Evolutionary conservation across 2,888 invertebrate species (phyloP).

Genomic region (Drosophila buzzatii): DNA sequence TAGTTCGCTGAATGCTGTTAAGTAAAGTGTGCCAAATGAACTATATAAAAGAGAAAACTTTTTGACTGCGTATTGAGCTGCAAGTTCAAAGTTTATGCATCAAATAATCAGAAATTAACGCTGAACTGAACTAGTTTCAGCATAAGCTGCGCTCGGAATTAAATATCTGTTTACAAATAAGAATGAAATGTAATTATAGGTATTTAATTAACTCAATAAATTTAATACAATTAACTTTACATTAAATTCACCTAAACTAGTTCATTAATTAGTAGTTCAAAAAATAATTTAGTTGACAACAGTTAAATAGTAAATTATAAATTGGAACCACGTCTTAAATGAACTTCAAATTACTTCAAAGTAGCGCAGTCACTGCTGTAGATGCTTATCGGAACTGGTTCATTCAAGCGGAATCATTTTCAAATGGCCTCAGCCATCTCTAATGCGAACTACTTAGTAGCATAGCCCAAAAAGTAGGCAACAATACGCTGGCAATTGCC

Average conservation of each 20-base stretch:
- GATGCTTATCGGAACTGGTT: constrained; percentile 3
- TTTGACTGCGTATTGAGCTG: background rate
- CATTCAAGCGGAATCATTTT: background rate
- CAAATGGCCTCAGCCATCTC: constrained; percentile 18
- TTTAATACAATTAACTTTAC: no score
- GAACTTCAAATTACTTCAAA: background rate
- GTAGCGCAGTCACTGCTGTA: background rate
- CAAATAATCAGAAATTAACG: background rate
- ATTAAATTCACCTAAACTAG: no score
- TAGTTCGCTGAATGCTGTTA: constrained; percentile 13
- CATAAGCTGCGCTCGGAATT: background rate
- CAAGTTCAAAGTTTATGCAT: constrained; percentile 1
- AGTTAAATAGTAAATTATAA: background rate
- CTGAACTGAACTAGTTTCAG: constrained; percentile 8
- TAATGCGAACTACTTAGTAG: constrained; percentile 21
- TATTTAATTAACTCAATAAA: no score
- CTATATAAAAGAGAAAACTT: background rate
- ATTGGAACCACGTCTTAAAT: background rate
- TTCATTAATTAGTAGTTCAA: no score
- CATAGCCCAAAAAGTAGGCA: constrained; percentile 62
- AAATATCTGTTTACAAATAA: background rate
- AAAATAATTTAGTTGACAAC: no score
- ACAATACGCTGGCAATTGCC: constrained; percentile 50
- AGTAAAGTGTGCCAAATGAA: background rate
- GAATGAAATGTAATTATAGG: background rate